These are phyloP conservation scores for Parochlus steinenii DNA, from an alignment of 2,888 invertebrate species.

Conservation along the genomic window DNA sequence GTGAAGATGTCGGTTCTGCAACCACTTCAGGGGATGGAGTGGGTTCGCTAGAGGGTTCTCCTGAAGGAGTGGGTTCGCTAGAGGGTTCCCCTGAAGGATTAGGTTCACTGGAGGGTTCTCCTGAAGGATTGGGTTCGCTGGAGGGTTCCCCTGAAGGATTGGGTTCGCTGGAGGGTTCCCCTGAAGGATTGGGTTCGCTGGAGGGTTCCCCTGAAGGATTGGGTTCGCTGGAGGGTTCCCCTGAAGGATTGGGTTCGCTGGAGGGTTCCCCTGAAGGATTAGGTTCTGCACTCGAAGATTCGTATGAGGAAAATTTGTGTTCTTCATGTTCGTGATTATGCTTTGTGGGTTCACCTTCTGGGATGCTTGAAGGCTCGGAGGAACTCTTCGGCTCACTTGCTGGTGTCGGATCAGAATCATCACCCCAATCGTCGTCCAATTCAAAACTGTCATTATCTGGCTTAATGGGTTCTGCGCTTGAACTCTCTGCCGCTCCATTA, in stretches of 20 bases:
- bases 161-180: slow-evolving; percentile 26
- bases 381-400: slow-evolving; percentile 2
- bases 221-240: slow-evolving; percentile 30
- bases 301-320: not conserved
- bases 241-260: slow-evolving; percentile 29
- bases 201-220: slow-evolving; percentile 7
- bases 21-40: slow-evolving; percentile 19
- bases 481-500: slow-evolving; percentile 19
- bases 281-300: slow-evolving; percentile 24
- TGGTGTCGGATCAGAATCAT: not conserved
- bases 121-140: slow-evolving; percentile 24
- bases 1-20: slow-evolving; percentile 17
- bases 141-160: slow-evolving; percentile 27
- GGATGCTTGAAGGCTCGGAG: not conserved
- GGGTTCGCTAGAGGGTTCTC: slow-evolving; percentile 29
- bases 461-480: slow-evolving; percentile 18
- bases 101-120: slow-evolving; percentile 25
- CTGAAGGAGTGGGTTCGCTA: slow-evolving; percentile 29
- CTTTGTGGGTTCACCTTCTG: not conserved
- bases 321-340: slow-evolving; percentile 4
- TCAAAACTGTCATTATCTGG: not conserved
- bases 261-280: slow-evolving; percentile 29
- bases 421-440: not conserved
- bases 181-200: slow-evolving; percentile 21
- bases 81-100: slow-evolving; percentile 29